phyloP scores from a whole-genome alignment of 2,113 vertebrate species.

The Emydocephalus ijimae region DNA sequence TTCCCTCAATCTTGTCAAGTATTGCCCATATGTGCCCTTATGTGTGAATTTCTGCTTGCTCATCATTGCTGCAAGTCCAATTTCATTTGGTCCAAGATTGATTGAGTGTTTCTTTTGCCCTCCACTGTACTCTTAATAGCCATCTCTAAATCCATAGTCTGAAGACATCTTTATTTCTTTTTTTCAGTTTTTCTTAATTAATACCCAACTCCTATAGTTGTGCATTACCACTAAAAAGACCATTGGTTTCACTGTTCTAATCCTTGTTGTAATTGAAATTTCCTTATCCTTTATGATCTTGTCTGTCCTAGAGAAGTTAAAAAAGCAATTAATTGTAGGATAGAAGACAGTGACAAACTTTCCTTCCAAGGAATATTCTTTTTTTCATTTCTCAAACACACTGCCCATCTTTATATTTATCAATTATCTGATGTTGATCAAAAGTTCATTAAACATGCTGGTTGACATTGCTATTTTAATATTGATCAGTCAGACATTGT shows the following conservation, averaged over 20 bases:
- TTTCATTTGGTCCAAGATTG: background rate
- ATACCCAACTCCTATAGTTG: background rate
- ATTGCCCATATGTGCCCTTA: background rate
- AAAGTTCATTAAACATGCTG: background rate
- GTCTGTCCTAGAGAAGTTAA: background rate
- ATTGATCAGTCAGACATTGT: background rate
- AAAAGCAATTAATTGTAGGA: background rate
- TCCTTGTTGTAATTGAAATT: background rate
- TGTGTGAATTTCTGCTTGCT: background rate
- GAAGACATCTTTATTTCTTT: background rate
- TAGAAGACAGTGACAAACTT: background rate
- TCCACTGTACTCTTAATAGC: background rate
- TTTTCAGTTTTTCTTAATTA: background rate
- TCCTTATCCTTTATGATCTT: background rate
- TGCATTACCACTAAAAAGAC: background rate
- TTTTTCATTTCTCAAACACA: background rate
- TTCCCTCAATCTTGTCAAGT: background rate
- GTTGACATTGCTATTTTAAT: background rate
- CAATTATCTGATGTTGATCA: background rate
- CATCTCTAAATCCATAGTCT: background rate
- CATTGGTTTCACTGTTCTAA: background rate
- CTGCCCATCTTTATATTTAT: background rate
- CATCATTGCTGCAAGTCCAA: background rate
- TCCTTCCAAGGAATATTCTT: background rate
- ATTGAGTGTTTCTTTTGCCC: background rate